phyloP scores from a whole-genome alignment of 2,888 invertebrate species.

The Keiferia lycopersicella region DNA sequence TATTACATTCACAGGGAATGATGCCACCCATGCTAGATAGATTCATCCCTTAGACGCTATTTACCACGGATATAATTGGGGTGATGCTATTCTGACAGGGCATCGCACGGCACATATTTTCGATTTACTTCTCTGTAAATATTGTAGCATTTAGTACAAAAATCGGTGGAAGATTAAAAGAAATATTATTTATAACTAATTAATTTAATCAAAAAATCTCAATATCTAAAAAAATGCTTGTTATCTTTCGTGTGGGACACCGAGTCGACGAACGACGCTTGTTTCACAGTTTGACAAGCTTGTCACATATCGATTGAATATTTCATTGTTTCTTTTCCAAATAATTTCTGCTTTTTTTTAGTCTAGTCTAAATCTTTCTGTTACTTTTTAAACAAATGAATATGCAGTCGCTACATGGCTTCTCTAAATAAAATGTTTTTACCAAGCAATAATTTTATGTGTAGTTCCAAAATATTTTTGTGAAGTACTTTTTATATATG shows the following conservation, averaged over 20 bases:
- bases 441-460: background rate
- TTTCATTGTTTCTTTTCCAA: conserved; percentile 3
- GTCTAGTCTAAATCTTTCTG: conserved; percentile 16
- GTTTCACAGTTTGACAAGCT: conserved; percentile 22
- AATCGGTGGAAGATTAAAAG: conserved; percentile 65
- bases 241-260: too few relatives aligned
- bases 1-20: too few relatives aligned
- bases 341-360: conserved; percentile 14
- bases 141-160: conserved; percentile 76
- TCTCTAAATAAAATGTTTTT: background rate
- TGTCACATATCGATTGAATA: conserved; percentile 7
- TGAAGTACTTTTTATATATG: conserved; percentile 23
- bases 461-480: background rate
- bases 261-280: conserved; percentile 22
- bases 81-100: too few relatives aligned
- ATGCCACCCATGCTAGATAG: too few relatives aligned
- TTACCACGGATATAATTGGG: too few relatives aligned
- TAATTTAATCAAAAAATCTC: conserved; percentile 43
- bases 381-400: background rate
- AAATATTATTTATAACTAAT: conserved; percentile 48
- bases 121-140: conserved; percentile 64
- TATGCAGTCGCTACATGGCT: background rate
- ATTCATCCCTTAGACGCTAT: too few relatives aligned
- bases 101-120: too few relatives aligned
- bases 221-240: conserved; percentile 34